Conservation (phyloP, 1,140 invertebrate genomes). For the Pararge aegeria region DNA sequence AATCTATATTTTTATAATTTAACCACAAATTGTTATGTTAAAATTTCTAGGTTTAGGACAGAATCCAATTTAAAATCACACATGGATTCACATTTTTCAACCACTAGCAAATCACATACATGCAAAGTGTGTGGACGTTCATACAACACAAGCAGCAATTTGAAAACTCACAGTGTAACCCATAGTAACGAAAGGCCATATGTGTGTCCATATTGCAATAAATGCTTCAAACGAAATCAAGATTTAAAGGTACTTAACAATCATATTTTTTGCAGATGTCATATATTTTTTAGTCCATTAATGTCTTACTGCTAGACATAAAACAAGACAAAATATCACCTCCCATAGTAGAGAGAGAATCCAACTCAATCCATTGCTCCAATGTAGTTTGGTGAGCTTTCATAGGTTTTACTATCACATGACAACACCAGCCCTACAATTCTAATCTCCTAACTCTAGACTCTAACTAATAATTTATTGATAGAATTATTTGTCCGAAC, state of each 20-base stretch:
- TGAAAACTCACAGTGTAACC: constrained; percentile 86
- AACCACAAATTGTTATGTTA: neutral
- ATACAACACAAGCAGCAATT: constrained; percentile 85
- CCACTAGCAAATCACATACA: constrained; percentile 79
- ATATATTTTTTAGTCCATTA: too few species aligned
- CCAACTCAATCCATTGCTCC: too few species aligned
- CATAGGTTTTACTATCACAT: too few species aligned
- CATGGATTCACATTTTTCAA: constrained; percentile 83
- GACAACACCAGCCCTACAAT: too few species aligned
- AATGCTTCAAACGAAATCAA: constrained; percentile 88
- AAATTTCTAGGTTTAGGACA: constrained; percentile 82
- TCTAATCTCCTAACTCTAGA: too few species aligned
- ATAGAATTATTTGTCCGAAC: too few species aligned
- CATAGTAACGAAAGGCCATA: constrained; percentile 86
- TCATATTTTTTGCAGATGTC: neutral
- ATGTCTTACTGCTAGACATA: too few species aligned
- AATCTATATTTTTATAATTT: too few species aligned
- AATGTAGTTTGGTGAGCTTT: too few species aligned
- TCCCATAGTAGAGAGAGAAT: too few species aligned
- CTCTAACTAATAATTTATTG: too few species aligned
- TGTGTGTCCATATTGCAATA: constrained; percentile 86
- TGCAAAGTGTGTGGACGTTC: constrained; percentile 85
- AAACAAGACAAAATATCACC: too few species aligned
- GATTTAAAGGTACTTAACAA: constrained; percentile 82
- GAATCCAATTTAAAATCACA: constrained; percentile 84